Base-by-base conservation (phyloP, 2,113 vertebrate genomes). In the Seriola rivoliana region DNA sequence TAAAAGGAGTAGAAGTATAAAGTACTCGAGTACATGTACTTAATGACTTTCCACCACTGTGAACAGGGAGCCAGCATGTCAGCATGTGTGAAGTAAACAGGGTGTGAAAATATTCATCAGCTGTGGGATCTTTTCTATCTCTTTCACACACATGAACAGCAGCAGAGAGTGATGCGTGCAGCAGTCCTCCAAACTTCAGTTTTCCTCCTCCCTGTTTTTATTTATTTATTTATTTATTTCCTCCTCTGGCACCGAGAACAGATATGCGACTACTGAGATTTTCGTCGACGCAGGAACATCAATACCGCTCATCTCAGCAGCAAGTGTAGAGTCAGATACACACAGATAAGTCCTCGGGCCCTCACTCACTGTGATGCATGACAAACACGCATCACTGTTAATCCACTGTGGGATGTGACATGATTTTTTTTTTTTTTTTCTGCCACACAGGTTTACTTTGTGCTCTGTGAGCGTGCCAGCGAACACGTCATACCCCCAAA, bases 401-500 rank as follows among this genome's bases (percentile, higher is more conserved):
- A 91, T 90, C 82, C 87, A 76, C 32, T 11, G 34, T 11, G 19
- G 34, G 57, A 80, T 32, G 40, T 68, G 44, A 82, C 88, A 79
- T 55, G 52, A 63, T 64, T 75, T 83, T 71, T 23, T 29, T 54
- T 62, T 58, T 34, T 64, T 59, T 46, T 42, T 42, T 72, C 23
- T 19, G 38, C 10, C 34, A 36, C 52, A 44, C 75, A 64, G 70
- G 68, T 88, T 85, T 78, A 58, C 11, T 64, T 77, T 69, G 48
- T 52, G 82, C 52, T 62, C 3, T 25, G 67, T 11, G 25, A 67
- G 52, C 34, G 3, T 82, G 85, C 86, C 90, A 84, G 48, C 8
- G 66, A 4, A 50, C 74, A 79, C 88, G 88, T 91, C 90, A 92
- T 90, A 19, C 14, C 63, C 38, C 29, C 29, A 29, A 29, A 73